These are phyloP conservation scores for Phrynosoma blainvillii DNA, from an alignment of 2,113 vertebrate species.

Conservation along the genomic window DNA sequence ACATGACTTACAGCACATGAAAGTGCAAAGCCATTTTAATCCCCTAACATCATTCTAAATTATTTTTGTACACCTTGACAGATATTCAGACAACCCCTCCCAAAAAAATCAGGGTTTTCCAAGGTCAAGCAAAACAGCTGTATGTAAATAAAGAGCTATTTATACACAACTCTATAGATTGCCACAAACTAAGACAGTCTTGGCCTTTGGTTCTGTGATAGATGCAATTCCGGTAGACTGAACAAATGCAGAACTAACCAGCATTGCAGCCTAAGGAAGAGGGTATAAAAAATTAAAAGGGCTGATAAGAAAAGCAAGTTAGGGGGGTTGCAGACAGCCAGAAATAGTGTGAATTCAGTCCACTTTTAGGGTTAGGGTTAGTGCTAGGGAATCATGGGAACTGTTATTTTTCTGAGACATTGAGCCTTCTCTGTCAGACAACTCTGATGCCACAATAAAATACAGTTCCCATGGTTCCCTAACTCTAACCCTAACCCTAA, in stretches of 20 bases:
- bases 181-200: conserved; percentile 12
- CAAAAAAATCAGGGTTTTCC: conserved; percentile 22
- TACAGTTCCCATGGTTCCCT: too few species aligned
- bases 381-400: too few species aligned
- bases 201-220: not conserved
- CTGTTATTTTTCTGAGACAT: too few species aligned
- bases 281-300: not conserved
- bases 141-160: conserved; percentile 32
- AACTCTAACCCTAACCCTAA: too few species aligned
- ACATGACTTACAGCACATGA: not conserved
- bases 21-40: conserved; percentile 22
- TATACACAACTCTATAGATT: fast-evolving
- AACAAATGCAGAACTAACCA: not conserved
- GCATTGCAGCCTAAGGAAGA: not conserved
- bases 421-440: too few species aligned
- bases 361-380: too few species aligned
- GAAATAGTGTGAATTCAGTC: too few species aligned
- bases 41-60: conserved; percentile 38
- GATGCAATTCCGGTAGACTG: not conserved
- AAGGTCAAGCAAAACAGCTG: conserved; percentile 55
- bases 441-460: too few species aligned
- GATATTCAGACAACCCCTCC: not conserved
- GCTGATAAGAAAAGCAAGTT: not conserved
- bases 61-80: conserved; percentile 44
- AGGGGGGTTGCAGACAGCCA: too few species aligned